Conservation (phyloP, 2,797 vertebrate genomes). For the Falco peregrinus region DNA sequence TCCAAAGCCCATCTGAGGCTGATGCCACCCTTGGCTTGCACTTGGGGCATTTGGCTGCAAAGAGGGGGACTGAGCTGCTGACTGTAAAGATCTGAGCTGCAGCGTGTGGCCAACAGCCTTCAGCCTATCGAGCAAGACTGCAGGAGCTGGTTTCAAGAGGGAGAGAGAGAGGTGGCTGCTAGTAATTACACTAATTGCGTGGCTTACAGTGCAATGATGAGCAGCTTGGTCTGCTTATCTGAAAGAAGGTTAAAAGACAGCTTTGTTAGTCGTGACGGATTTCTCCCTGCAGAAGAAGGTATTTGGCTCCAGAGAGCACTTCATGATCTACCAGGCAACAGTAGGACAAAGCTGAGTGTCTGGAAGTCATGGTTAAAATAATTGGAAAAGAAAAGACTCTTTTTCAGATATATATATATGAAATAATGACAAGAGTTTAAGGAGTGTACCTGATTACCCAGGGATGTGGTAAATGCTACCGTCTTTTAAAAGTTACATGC, state of each 20-base stretch:
- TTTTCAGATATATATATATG: no score
- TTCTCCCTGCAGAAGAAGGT: background rate
- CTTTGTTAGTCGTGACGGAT: rapidly evolving
- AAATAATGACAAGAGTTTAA: background rate
- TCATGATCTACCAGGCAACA: background rate
- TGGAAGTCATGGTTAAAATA: background rate
- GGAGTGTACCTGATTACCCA: background rate
- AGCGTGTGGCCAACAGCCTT: background rate
- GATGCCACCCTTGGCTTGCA: background rate
- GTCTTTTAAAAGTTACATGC: background rate
- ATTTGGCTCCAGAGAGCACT: background rate
- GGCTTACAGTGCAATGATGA: background rate
- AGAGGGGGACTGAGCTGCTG: background rate
- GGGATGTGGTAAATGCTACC: background rate
- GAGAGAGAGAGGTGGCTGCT: background rate
- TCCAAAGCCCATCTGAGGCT: background rate
- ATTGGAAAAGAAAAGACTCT: background rate
- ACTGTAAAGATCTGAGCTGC: background rate
- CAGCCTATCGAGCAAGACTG: background rate
- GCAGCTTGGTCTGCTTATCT: background rate
- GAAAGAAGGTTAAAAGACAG: background rate
- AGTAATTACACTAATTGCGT: background rate
- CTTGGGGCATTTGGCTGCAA: background rate
- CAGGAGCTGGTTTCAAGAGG: background rate
- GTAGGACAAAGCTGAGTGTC: background rate